phyloP scores from a whole-genome alignment of 2,113 vertebrate genomes.

The Hippopotamus amphibius region DNA sequence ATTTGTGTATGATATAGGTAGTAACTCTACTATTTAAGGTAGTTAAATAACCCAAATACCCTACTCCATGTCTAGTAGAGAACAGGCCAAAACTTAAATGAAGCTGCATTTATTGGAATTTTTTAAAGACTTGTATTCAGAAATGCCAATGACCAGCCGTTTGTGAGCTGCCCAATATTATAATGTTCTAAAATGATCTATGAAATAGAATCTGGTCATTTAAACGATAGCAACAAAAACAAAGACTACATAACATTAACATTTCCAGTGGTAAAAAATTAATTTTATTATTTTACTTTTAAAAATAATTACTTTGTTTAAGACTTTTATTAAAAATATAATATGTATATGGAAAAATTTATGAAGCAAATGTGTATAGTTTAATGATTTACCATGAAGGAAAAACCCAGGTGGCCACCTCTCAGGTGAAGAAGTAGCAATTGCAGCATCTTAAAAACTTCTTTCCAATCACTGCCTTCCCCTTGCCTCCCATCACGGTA shows the following conservation, averaged over 20 bases:
- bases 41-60: neutral
- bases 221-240: neutral
- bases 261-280: neutral
- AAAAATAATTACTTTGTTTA: neutral
- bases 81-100: slow-evolving; percentile 16
- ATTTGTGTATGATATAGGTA: neutral
- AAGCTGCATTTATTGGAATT: neutral
- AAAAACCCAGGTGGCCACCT: neutral
- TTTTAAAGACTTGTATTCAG: neutral
- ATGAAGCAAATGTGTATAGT: neutral
- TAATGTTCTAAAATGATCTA: neutral
- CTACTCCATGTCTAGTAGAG: neutral
- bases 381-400: neutral
- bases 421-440: neutral
- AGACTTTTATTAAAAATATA: slow-evolving; percentile 8
- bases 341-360: neutral
- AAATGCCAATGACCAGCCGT: neutral
- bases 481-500: neutral
- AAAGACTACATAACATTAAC: neutral
- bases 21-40: neutral
- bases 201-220: slow-evolving; percentile 12
- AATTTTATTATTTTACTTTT: neutral
- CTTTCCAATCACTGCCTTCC: neutral
- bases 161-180: neutral
- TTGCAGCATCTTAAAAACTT: neutral